Conservation (phyloP, 1,140 invertebrate species). For the Meloidogyne floridensis region DNA sequence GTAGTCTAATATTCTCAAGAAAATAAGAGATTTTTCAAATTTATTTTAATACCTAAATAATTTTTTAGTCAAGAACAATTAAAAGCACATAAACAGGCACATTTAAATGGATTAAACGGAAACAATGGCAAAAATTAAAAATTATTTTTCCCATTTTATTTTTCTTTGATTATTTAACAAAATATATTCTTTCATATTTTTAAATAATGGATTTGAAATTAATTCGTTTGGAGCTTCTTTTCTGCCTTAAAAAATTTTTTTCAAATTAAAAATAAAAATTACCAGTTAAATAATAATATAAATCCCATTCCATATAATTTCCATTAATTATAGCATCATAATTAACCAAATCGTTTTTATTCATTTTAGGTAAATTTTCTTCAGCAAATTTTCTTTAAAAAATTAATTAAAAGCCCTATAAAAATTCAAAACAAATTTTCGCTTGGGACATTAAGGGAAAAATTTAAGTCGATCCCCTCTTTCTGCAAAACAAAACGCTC, state of each 20-base stretch:
- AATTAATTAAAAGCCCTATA: background rate
- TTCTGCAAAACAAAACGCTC: no score
- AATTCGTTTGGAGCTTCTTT: background rate
- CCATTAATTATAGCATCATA: constrained; percentile 65
- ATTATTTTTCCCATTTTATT: background rate
- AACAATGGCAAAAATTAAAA: background rate
- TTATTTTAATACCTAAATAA: no score
- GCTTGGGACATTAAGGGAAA: no score
- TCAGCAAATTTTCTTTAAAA: constrained; percentile 57
- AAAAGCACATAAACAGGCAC: background rate
- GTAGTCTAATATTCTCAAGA: no score
- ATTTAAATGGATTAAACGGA: background rate
- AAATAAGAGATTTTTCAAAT: no score
- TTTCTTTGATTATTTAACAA: background rate
- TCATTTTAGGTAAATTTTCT: constrained; percentile 44
- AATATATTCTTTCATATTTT: background rate
- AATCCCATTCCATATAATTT: constrained; percentile 64
- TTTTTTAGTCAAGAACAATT: background rate
- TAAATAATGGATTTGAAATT: background rate
- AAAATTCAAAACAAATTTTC: no score
- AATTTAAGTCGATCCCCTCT: no score
- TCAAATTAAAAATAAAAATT: background rate
- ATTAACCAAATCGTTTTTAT: constrained; percentile 43
- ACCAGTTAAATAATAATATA: constrained; percentile 61
- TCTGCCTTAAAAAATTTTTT: background rate